Evolutionary conservation across 2,113 vertebrate genomes (phyloP).

Genomic region (Gopherus evgoodei): DNA sequence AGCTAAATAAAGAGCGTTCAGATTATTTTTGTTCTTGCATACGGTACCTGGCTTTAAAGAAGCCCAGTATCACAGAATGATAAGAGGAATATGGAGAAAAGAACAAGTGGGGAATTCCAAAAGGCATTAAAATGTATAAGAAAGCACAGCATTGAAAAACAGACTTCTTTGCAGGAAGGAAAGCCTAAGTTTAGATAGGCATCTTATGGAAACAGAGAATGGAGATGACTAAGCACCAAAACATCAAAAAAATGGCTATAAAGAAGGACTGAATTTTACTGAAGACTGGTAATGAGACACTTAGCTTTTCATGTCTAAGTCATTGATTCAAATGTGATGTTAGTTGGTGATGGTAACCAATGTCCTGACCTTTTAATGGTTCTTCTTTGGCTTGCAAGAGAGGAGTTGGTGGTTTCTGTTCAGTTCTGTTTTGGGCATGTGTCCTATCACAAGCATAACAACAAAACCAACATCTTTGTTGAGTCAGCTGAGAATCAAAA

Average conservation of each 20-base stretch:
- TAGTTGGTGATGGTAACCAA: fast-evolving
- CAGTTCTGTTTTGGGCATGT: neutral
- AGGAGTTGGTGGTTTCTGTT: neutral
- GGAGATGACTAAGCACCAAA: neutral
- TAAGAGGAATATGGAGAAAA: neutral
- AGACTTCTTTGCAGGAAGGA: no score
- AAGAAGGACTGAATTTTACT: neutral
- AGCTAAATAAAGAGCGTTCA: neutral
- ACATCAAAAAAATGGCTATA: neutral
- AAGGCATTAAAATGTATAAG: neutral
- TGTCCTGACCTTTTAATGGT: neutral
- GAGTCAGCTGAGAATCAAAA: neutral
- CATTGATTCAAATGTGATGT: neutral
- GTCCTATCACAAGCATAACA: neutral
- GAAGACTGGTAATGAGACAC: fast-evolving
- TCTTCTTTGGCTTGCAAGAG: neutral
- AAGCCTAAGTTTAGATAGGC: neutral
- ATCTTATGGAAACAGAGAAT: neutral
- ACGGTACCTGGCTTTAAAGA: neutral
- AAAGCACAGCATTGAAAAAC: neutral
- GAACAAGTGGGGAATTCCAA: neutral
- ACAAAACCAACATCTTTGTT: no score
- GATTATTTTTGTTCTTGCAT: neutral
- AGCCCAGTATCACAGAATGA: neutral
- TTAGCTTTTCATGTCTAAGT: neutral